Evolutionary conservation across 2,797 vertebrate species (phyloP).

Genomic region (Carapus acus): DNA sequence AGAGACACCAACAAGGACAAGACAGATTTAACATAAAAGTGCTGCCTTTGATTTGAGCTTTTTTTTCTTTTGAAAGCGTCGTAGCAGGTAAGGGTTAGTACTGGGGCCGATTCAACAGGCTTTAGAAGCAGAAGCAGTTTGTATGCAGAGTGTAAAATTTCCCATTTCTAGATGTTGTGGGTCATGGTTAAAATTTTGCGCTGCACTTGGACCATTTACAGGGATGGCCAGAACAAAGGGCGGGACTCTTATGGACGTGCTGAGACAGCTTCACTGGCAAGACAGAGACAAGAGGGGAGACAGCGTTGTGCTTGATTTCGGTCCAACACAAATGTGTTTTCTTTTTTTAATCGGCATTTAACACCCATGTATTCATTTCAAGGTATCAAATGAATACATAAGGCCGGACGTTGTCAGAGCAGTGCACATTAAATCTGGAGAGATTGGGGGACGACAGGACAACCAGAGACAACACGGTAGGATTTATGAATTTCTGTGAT

Average conservation of each 20-base stretch:
- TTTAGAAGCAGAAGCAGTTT: slow-evolving; percentile 56
- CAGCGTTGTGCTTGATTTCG: slow-evolving; percentile 52
- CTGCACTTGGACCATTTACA: slow-evolving; percentile 76
- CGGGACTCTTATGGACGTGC: slow-evolving; percentile 59
- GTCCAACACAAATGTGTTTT: slow-evolving; percentile 52
- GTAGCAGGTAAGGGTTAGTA: slow-evolving; percentile 62
- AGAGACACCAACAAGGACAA: slow-evolving; percentile 29
- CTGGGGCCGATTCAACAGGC: slow-evolving; percentile 42
- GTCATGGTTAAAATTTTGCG: slow-evolving; percentile 54
- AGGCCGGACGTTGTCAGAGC: slow-evolving; percentile 55
- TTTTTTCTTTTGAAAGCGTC: slow-evolving; percentile 66
- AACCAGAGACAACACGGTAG: slow-evolving; percentile 56
- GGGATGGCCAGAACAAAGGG: slow-evolving; percentile 76
- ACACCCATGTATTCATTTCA: slow-evolving; percentile 67
- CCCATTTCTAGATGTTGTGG: slow-evolving; percentile 40
- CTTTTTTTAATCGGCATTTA: slow-evolving; percentile 19
- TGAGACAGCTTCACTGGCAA: slow-evolving; percentile 61
- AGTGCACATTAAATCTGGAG: slow-evolving; percentile 54
- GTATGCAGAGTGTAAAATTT: slow-evolving; percentile 36
- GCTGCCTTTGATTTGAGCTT: slow-evolving; percentile 49
- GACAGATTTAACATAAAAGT: slow-evolving; percentile 47
- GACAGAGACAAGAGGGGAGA: slow-evolving; percentile 67
- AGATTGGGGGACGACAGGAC: slow-evolving; percentile 54
- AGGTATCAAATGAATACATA: slow-evolving; percentile 66
- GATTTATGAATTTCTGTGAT: slow-evolving; percentile 22